Evolutionary conservation across 2,113 vertebrate genomes (phyloP), one percentile per base, ranked within the genome.

Genomic region (Mirza zaza): DNA sequence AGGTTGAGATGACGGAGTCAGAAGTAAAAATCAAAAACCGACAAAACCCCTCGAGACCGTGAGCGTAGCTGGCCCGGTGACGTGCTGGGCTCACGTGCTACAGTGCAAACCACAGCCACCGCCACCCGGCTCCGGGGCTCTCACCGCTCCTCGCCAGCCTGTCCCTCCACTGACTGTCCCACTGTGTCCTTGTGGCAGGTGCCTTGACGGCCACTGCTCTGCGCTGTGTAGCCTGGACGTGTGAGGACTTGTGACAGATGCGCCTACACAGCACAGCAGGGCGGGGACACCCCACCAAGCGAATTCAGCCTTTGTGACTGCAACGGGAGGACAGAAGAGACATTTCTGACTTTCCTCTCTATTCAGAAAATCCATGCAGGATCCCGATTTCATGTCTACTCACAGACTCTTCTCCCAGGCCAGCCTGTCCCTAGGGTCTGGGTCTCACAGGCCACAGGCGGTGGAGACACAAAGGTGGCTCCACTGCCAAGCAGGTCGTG

Each of bases 1-100:
- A 45, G 68, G 27, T 1, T 23, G 52, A 59, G 55, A 27, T 7
- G 11, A 18, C 50, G 57, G 4, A 8, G 34, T 67, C 45, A 65
- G 59, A 79, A 21, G 59, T 52, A 29, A 50, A 89, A 3, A 34
- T 34, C 23, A 55, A 29, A 29, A 42, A 9, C 55, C 7, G 7
- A 57, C 55, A 57, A 21, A 57, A 27, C 45, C 27, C 18, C 36
- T 52, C 11, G 42, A 34, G 50, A 34, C 29, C 5, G 18, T 21
- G 61, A 32, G 4, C 20, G 0, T 7, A 25, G n/a, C 85, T 57
- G 14, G 21, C 57, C 20, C 0, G 4, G 7, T 1, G 12, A 11
- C 1, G 39, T 75, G 32, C 17, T 57, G 87, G 57, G 20, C 55
- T 48, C 29, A 23, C 32, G 14, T 0, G 23, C 10, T 6, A 0